Conservation (phyloP, 37 sponge, comb jelly and placozoan genomes). For the Lycopodina hypogea region DNA sequence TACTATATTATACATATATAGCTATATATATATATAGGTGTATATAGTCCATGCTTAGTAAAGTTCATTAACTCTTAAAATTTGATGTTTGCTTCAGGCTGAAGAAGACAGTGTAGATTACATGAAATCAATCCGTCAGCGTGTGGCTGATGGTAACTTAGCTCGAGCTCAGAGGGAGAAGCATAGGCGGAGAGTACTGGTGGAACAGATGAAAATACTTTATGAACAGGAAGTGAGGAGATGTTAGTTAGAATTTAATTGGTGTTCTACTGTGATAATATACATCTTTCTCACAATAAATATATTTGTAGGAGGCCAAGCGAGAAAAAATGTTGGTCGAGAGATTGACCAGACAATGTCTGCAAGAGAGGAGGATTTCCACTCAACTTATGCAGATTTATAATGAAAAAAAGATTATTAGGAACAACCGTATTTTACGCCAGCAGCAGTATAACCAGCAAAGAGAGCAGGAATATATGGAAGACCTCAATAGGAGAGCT, state of each 20-base stretch:
- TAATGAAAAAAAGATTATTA: slow-evolving; percentile 80
- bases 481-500: slow-evolving; percentile 78
- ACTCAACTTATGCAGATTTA: slow-evolving; percentile 92
- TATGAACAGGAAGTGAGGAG: slow-evolving; percentile 58
- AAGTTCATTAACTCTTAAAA: no score
- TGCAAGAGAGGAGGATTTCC: slow-evolving; percentile 87
- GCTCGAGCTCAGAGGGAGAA: slow-evolving; percentile 84
- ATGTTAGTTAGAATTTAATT: background rate
- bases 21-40: no score
- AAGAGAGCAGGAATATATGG: slow-evolving; percentile 74
- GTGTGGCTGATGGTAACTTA: slow-evolving; percentile 42
- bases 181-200: slow-evolving; percentile 74
- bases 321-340: slow-evolving; percentile 83
- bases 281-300: background rate
- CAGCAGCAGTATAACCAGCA: slow-evolving; percentile 85
- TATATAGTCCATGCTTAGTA: no score
- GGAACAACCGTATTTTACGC: slow-evolving; percentile 65
- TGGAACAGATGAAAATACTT: slow-evolving; percentile 66
- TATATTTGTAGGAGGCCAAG: slow-evolving; percentile 30
- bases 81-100: background rate
- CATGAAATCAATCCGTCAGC: slow-evolving; percentile 57
- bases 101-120: slow-evolving; percentile 54
- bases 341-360: slow-evolving; percentile 85
- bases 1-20: no score
- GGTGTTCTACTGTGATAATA: background rate